phyloP scores from a whole-genome alignment of 2,797 vertebrate species.

The Myotis pilosus region DNA sequence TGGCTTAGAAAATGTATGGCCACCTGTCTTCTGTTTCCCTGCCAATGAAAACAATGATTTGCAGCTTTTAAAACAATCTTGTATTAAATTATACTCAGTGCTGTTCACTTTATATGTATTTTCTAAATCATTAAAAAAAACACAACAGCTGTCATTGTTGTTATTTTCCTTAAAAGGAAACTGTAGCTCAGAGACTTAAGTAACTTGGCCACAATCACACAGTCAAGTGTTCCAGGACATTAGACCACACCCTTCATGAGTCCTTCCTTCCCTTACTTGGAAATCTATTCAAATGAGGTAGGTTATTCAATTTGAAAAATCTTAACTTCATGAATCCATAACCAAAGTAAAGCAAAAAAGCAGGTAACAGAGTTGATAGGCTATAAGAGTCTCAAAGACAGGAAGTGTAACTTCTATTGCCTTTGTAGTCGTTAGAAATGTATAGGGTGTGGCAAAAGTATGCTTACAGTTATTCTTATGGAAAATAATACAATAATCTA shows the following conservation, averaged over 20 bases:
- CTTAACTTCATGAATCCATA: not conserved
- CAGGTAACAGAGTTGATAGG: not conserved
- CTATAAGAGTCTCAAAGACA: not conserved
- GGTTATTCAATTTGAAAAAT: not conserved
- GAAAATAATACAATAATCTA: not conserved
- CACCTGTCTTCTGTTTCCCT: not conserved
- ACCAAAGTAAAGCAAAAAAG: not conserved
- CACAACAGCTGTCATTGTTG: not conserved
- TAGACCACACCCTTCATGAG: not conserved
- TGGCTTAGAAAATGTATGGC: not conserved
- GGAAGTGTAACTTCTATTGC: not conserved
- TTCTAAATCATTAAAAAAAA: not conserved
- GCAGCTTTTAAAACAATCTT: not conserved
- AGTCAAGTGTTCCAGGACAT: not conserved
- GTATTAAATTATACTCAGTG: not conserved
- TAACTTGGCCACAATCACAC: not conserved
- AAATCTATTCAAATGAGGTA: not conserved
- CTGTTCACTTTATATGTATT: not conserved
- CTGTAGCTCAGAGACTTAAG: not conserved
- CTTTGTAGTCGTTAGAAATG: not conserved
- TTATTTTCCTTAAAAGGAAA: not conserved
- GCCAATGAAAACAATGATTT: not conserved
- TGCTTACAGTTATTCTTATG: not conserved
- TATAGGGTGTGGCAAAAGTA: not conserved
- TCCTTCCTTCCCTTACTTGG: not conserved